A percentile compares a stretch with the other conserved stretches of the same genome.
These are phyloP conservation scores for Dromius quadrimaculatus DNA, from an alignment of 2,888 invertebrate genomes.

Conservation along the genomic window DNA sequence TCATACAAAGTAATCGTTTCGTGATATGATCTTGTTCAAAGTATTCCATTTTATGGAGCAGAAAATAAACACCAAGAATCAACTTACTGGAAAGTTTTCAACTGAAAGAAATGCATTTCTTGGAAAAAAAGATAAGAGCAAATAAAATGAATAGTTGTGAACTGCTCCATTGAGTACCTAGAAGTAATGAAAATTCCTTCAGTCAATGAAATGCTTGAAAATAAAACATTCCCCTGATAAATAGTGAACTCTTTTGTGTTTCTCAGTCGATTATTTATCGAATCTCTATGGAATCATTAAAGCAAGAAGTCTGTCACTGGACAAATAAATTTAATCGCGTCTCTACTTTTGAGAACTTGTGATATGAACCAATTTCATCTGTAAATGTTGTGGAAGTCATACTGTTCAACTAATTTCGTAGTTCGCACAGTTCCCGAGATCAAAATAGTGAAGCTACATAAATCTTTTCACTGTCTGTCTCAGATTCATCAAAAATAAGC, in stretches of 20 bases:
- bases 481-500: too few relatives aligned
- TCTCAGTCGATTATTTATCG: not conserved
- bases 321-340: too few relatives aligned
- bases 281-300: not conserved
- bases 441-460: too few relatives aligned
- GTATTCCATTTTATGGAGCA: constrained; percentile 13
- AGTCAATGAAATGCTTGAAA: not conserved
- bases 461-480: too few relatives aligned
- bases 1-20: too few relatives aligned
- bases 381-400: too few relatives aligned
- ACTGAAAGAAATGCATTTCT: constrained; percentile 4
- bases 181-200: constrained; percentile 14
- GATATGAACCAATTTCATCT: too few relatives aligned
- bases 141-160: constrained; percentile 6
- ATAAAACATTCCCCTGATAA: not conserved
- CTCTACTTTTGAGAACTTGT: too few relatives aligned
- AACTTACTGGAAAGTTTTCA: not conserved
- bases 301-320: too few relatives aligned
- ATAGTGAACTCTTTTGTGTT: not conserved
- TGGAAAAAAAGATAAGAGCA: not conserved
- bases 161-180: constrained; percentile 9
- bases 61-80: not conserved
- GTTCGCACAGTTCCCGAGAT: too few relatives aligned
- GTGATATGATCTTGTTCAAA: too few relatives aligned
- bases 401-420: too few relatives aligned